phyloP scores from a whole-genome alignment of 2,113 vertebrate genomes.

The Malurus cyaneus region DNA sequence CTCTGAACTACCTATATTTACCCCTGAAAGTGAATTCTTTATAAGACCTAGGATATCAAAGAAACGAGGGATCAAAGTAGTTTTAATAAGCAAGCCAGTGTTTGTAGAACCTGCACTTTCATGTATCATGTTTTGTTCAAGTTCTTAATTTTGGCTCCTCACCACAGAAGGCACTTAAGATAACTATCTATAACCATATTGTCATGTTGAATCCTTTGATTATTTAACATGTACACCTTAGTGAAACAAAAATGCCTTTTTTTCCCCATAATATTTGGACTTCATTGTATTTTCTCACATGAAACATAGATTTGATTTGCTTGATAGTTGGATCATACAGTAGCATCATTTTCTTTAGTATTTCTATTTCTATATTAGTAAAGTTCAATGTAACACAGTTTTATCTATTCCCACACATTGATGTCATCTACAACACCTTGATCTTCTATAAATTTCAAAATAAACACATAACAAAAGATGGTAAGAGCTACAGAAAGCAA shows the following conservation, averaged over 20 bases:
- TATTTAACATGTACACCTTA: slow-evolving; percentile 87
- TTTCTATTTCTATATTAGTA: neutral
- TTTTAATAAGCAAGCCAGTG: slow-evolving; percentile 99
- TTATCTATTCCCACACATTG: neutral
- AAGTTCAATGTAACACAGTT: neutral
- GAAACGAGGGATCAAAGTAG: slow-evolving; percentile 93
- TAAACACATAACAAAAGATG: neutral
- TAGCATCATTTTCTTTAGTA: neutral
- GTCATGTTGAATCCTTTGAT: slow-evolving; percentile 92
- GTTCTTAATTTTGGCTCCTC: slow-evolving; percentile 83
- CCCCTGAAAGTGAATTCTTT: slow-evolving; percentile 99
- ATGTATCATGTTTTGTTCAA: slow-evolving; percentile 86
- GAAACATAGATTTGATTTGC: slow-evolving; percentile 58
- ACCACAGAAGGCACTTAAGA: slow-evolving; percentile 88
- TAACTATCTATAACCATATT: slow-evolving; percentile 89
- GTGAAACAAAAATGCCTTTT: slow-evolving; percentile 78
- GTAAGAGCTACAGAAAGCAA: slow-evolving; percentile 6
- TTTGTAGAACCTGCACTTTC: slow-evolving; percentile 91
- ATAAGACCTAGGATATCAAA: slow-evolving; percentile 99
- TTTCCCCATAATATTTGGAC: slow-evolving; percentile 69
- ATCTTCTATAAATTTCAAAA: neutral
- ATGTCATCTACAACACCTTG: neutral
- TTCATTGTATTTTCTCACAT: slow-evolving; percentile 63
- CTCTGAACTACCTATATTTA: slow-evolving; percentile 99
- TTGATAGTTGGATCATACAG: neutral